Conservation (phyloP, 2,113 vertebrate genomes). For the Pimephales promelas region DNA sequence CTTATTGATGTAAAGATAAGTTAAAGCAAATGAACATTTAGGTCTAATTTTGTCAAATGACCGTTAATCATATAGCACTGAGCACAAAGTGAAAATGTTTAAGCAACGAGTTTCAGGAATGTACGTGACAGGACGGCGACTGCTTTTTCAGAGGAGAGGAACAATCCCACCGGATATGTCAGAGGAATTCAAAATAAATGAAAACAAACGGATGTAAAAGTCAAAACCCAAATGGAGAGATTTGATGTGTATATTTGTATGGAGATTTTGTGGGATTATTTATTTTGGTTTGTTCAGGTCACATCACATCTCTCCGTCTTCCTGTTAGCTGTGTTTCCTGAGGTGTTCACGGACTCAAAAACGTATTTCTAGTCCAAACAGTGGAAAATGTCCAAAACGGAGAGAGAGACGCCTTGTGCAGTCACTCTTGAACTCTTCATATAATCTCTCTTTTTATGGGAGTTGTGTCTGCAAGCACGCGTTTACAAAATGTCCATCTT, state of each 20-base stretch:
- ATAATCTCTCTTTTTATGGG: not conserved
- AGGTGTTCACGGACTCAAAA: not conserved
- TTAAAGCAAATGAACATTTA: not conserved
- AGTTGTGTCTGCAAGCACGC: not conserved
- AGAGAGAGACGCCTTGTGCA: not conserved
- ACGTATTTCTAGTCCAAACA: not conserved
- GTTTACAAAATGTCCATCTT: not conserved
- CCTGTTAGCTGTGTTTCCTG: constrained; percentile 28
- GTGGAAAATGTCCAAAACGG: not conserved
- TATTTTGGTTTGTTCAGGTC: constrained; percentile 2
- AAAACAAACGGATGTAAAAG: constrained; percentile 23
- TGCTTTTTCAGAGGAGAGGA: not conserved
- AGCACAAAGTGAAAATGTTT: not conserved
- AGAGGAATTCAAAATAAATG: constrained; percentile 10
- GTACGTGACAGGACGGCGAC: not conserved
- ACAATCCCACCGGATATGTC: constrained; percentile 2
- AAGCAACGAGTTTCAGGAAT: not conserved
- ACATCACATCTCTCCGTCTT: constrained; percentile 11
- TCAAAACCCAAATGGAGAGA: constrained; percentile 11
- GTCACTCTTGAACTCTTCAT: not conserved
- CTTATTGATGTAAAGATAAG: not conserved
- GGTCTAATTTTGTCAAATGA: not conserved
- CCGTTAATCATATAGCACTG: not conserved
- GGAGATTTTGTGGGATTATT: not conserved
- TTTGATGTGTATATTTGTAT: constrained; percentile 19